Percentiles rank a stretch among this genome's conserved stretches.
Conservation (phyloP, 2,888 invertebrate genomes). For the Miltochrista miniata region DNA sequence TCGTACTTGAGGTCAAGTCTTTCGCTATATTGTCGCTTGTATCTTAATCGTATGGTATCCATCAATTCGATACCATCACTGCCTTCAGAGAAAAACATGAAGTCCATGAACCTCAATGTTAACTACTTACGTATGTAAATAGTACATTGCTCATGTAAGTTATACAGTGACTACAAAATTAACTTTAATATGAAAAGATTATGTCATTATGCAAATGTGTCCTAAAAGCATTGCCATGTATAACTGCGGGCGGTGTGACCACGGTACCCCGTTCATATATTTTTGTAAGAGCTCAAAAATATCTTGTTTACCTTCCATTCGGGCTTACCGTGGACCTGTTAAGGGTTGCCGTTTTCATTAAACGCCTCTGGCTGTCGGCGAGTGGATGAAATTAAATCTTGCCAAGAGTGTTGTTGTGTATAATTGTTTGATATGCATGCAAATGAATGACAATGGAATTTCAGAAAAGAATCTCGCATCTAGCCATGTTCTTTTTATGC, state of each 20-base stretch:
- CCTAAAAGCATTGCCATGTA: slow-evolving; percentile 9
- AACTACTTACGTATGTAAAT: neutral
- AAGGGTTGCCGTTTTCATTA: slow-evolving; percentile 3
- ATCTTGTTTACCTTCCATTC: slow-evolving; percentile 28
- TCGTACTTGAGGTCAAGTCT: too few relatives aligned
- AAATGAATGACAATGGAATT: neutral
- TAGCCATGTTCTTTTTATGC: too few relatives aligned
- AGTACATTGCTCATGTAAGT: too few relatives aligned
- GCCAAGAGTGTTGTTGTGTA: neutral
- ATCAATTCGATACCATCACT: too few relatives aligned
- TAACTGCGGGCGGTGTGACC: slow-evolving; percentile 26
- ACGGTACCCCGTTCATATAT: slow-evolving; percentile 12
- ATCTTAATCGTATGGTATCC: too few relatives aligned
- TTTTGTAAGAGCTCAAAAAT: slow-evolving; percentile 16
- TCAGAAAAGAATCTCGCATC: too few relatives aligned
- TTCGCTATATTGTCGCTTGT: too few relatives aligned
- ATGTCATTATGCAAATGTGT: neutral
- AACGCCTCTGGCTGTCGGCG: slow-evolving; percentile 2
- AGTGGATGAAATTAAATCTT: slow-evolving; percentile 5
- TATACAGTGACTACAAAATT: too few relatives aligned
- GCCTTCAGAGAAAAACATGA: too few relatives aligned
- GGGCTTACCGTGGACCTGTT: slow-evolving; percentile 13
- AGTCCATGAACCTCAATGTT: too few relatives aligned
- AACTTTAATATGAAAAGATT: too few relatives aligned
- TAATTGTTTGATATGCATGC: neutral